Conservation (phyloP, 2,797 vertebrate genomes). For the Momotus momota region DNA sequence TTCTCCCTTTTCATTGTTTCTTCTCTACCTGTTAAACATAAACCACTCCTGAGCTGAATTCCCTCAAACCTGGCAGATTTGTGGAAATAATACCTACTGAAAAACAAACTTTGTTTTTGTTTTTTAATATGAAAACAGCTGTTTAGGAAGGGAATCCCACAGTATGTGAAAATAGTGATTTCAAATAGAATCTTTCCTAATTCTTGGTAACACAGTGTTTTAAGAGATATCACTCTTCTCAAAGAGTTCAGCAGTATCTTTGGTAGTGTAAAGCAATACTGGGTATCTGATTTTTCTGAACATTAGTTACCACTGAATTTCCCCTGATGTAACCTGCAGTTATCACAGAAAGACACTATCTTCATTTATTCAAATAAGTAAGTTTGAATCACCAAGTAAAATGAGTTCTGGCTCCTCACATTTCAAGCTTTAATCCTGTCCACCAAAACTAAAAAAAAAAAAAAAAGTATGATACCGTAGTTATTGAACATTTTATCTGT, state of each 20-base stretch:
- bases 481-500: background rate
- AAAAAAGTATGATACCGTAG: background rate
- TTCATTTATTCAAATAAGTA: background rate
- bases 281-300: background rate
- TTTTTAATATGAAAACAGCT: background rate
- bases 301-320: slow-evolving; percentile 13
- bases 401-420: background rate
- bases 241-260: background rate
- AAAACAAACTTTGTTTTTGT: background rate
- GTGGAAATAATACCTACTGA: background rate
- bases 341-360: background rate
- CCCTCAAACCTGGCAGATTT: background rate
- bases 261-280: background rate
- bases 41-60: background rate
- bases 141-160: background rate
- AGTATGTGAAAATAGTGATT: background rate
- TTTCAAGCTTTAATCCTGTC: background rate
- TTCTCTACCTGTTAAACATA: background rate
- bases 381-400: background rate
- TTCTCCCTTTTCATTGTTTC: background rate
- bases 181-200: background rate
- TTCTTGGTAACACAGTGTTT: background rate
- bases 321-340: too few relatives aligned
- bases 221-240: background rate
- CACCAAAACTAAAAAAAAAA: slow-evolving; percentile 14